Percentiles rank a stretch among this genome's conserved stretches.
phyloP scores from a whole-genome alignment of 2,113 vertebrate species.

The Oceanodroma tethys region DNA sequence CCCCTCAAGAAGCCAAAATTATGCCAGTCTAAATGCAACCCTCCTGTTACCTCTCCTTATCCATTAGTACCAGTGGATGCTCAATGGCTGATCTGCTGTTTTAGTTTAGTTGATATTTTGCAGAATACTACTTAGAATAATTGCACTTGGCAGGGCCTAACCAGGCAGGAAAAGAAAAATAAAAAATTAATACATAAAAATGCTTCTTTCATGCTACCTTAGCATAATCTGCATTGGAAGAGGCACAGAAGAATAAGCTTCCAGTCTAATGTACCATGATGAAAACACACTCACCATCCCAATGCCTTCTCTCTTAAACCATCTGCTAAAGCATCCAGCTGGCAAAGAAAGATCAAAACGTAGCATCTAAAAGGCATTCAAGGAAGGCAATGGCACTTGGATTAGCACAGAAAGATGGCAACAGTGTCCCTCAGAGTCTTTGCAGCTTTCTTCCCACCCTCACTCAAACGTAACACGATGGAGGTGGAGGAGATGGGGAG shows the following conservation, averaged over 20 bases:
- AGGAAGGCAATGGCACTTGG: neutral
- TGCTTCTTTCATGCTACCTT: neutral
- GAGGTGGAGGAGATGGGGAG: neutral
- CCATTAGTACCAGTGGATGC: neutral
- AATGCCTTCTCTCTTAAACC: neutral
- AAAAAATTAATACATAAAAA: neutral
- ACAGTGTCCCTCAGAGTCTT: neutral
- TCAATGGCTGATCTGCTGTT: neutral
- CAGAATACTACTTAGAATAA: neutral
- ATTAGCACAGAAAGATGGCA: neutral
- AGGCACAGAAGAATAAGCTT: neutral
- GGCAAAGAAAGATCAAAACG: neutral
- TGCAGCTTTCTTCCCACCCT: neutral
- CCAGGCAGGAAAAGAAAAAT: neutral
- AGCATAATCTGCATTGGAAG: neutral
- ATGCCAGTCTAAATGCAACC: neutral
- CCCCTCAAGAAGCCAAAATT: neutral
- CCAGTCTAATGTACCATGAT: neutral
- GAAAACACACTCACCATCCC: neutral
- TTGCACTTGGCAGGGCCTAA: neutral
- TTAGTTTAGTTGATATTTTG: neutral
- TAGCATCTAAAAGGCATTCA: neutral
- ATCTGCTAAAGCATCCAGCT: neutral
- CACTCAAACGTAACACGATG: fast-evolving
- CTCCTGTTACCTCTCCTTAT: neutral